Conservation (phyloP, 1,140 invertebrate species). For the Dendroctonus valens region DNA sequence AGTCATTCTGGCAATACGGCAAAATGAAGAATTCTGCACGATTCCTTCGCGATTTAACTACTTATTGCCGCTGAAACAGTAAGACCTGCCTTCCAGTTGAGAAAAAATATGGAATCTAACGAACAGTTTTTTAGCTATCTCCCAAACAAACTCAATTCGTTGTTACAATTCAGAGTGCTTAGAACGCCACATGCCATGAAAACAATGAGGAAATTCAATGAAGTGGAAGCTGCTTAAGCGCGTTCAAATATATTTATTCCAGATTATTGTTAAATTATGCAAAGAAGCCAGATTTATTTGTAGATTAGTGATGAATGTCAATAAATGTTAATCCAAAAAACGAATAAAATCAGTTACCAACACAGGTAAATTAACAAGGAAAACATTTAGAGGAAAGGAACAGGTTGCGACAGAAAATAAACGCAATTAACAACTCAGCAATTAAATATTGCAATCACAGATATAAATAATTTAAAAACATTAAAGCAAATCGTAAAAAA, state of each 20-base stretch:
- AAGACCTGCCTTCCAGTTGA: conserved; percentile 39
- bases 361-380: too few species aligned
- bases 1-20: conserved; percentile 72
- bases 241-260: background rate
- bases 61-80: conserved; percentile 69
- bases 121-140: conserved; percentile 58
- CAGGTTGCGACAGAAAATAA: background rate
- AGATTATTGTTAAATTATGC: background rate
- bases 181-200: conserved; percentile 76
- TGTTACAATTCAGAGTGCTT: conserved; percentile 68
- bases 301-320: too few species aligned
- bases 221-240: conserved; percentile 38
- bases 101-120: background rate
- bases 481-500: conserved; percentile 92
- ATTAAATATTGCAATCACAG: background rate
- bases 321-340: too few species aligned
- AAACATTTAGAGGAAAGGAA: too few species aligned
- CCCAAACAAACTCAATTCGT: conserved; percentile 74
- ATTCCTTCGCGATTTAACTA: conserved; percentile 69
- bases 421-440: background rate
- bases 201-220: conserved; percentile 59
- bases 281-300: background rate
- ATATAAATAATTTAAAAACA: background rate
- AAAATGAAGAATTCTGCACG: conserved; percentile 71
- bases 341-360: too few species aligned